phyloP scores from a whole-genome alignment of 2,888 invertebrate genomes.

The Eupithecia vulgata region DNA sequence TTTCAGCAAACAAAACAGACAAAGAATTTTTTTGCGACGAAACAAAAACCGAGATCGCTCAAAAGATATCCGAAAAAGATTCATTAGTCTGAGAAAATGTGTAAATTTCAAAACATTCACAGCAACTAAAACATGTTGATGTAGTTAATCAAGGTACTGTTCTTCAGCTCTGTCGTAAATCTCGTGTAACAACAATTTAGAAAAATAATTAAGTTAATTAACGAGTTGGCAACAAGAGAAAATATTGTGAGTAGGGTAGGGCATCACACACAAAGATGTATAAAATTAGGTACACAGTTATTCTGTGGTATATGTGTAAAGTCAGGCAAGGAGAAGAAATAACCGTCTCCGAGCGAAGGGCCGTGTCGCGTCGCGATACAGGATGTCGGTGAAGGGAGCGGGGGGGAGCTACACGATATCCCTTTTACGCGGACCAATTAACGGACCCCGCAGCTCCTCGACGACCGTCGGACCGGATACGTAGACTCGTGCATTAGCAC shows the following conservation, averaged over 20 bases:
- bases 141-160: conserved; percentile 31
- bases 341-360: conserved; percentile 33
- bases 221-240: background rate
- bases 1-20: conserved; percentile 16
- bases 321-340: conserved; percentile 5
- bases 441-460: conserved; percentile 66
- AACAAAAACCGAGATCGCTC: conserved; percentile 32
- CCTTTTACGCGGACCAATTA: conserved; percentile 83
- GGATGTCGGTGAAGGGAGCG: conserved; percentile 68
- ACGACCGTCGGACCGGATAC: conserved; percentile 74
- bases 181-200: conserved; percentile 11
- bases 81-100: conserved; percentile 28
- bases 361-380: conserved; percentile 61
- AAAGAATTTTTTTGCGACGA: conserved; percentile 17
- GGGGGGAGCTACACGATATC: conserved; percentile 79
- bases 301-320: background rate
- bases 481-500: conserved; percentile 80
- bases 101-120: conserved; percentile 36
- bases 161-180: conserved; percentile 4
- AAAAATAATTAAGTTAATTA: conserved; percentile 7
- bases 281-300: background rate
- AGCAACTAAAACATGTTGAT: conserved; percentile 19
- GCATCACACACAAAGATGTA: background rate
- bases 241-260: background rate
- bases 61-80: conserved; percentile 32